Evolutionary conservation across 2,888 invertebrate genomes (phyloP).

Genomic region (Elegia similella): DNA sequence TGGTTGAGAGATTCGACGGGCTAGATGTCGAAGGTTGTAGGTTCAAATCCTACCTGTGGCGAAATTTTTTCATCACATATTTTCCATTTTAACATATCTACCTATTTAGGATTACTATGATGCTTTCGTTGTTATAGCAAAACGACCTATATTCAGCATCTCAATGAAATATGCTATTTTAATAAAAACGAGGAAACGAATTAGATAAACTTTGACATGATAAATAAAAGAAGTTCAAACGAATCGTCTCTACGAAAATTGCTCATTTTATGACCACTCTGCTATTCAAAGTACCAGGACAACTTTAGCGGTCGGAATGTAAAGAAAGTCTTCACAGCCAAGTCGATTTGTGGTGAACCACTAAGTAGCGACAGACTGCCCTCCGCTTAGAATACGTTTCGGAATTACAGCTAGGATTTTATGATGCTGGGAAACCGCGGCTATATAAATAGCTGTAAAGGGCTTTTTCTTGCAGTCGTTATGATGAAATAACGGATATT

Average conservation of each 20-base stretch:
- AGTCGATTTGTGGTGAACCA: conserved; percentile 59
- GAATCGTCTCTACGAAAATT: neutral
- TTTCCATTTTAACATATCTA: too few species aligned
- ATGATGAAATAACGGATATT: conserved; percentile 6
- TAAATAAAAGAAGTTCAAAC: neutral
- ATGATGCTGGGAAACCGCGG: conserved; percentile 42
- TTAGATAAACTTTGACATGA: neutral
- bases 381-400: conserved; percentile 44
- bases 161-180: too few species aligned
- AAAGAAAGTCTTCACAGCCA: conserved; percentile 50
- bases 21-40: too few species aligned
- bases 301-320: conserved; percentile 43
- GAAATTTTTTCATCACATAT: too few species aligned
- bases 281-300: conserved; percentile 26
- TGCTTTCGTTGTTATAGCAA: too few species aligned
- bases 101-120: too few species aligned
- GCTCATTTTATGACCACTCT: neutral
- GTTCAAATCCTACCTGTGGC: too few species aligned
- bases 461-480: conserved; percentile 16
- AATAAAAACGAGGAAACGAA: neutral
- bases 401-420: conserved; percentile 43
- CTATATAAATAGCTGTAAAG: conserved; percentile 36
- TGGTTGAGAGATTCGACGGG: too few species aligned
- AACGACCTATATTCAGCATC: too few species aligned
- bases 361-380: conserved; percentile 49